Evolutionary conservation across 2,797 vertebrate genomes (phyloP), one percentile per base, ranked within the genome.

Genomic region (Acridotheres tristis): DNA sequence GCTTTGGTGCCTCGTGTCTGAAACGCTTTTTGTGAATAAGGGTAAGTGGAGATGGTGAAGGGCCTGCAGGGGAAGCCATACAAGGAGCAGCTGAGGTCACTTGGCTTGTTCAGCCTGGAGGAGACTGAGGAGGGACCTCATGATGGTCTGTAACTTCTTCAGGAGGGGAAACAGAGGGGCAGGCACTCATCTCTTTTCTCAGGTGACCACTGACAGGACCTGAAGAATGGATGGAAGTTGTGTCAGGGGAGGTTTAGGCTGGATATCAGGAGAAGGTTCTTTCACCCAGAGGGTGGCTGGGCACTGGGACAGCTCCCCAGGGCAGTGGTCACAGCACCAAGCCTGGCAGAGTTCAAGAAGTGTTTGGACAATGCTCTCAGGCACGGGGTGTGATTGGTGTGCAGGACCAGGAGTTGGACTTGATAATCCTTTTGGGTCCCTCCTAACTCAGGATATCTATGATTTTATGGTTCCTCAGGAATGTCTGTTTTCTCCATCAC

Each of bases 101-200:
- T 71, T 53, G n/a, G 7, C 13, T 40, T 40, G 15, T 29, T 72
- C 45, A 65, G 21, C 25, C 40, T 47, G 29, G 45, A 76, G 32
- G 25, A 89, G 15, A 17, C 30, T 47, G 38, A 84, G 21, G 6
- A 17, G 21, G 47, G 18, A 42, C 5, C 34, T 66, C n/a, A 42
- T 14, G n/a, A 11, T 11, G 9, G 11, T 34, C 15, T 84, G 25
- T 26, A 72, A 11, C 5, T 42, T 72, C 30, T 23, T 53, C 26
- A 23, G 0, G 0, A 34, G 10, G 13, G 21, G 30, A 30, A 32
- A 18, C 26, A 32, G 53, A 51, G 53, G 25, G 21, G 3, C n/a
- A 53, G 34, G 9, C 9, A 30, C 34, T 32, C 18, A 23, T 20
- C 17, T 47, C 9, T 66, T 47, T n/a, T 47, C 10, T 47, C n/a